Evolutionary conservation across 2,113 vertebrate species (phyloP).

Genomic region (Pedionomus torquatus): DNA sequence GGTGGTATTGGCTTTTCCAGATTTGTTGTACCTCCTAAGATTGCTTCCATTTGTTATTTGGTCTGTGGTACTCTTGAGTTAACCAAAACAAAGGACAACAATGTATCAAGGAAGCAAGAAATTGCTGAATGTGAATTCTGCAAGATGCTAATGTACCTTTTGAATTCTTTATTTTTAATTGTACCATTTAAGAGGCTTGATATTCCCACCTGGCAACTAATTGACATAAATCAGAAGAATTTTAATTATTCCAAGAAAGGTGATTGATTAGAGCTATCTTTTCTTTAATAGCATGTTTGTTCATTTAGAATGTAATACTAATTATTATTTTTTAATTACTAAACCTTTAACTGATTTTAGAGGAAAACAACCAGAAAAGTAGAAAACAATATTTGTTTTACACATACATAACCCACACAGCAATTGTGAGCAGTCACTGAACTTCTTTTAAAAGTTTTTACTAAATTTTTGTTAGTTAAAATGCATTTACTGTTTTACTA

Average conservation of each 20-base stretch:
- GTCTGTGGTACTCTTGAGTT: neutral
- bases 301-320: slow-evolving; percentile 7
- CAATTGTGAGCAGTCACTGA: neutral
- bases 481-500: neutral
- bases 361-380: neutral
- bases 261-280: neutral
- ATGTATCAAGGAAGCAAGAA: neutral
- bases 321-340: neutral
- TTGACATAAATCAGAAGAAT: slow-evolving; percentile 35
- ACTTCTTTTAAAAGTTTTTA: neutral
- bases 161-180: neutral
- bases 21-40: neutral
- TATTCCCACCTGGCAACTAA: neutral
- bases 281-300: slow-evolving; percentile 12
- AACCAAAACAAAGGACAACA: neutral
- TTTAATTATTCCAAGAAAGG: slow-evolving; percentile 23
- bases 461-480: neutral
- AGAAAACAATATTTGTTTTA: neutral
- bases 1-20: neutral
- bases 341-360: neutral
- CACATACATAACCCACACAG: neutral
- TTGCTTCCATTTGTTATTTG: neutral
- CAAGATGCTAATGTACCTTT: neutral
- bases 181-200: neutral
- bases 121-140: neutral